Conservation (phyloP, 2,113 vertebrate species). For the Daubentonia madagascariensis region DNA sequence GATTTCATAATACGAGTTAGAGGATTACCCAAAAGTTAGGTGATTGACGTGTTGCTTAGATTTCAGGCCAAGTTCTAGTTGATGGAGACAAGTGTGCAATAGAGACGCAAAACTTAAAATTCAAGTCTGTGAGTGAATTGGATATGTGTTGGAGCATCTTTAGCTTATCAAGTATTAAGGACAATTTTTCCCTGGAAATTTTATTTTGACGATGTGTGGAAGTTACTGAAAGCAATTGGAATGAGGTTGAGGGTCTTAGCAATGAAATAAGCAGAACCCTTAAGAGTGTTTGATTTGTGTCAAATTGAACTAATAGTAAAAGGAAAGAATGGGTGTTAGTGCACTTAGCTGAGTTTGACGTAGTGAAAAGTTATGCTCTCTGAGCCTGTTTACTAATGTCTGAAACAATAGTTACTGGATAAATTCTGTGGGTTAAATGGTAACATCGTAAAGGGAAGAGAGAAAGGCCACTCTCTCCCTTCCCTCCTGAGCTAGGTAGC, state of each 20-base stretch:
- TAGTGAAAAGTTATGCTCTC: neutral
- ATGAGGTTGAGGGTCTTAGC: neutral
- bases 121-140: neutral
- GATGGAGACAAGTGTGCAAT: neutral
- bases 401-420: neutral
- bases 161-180: neutral
- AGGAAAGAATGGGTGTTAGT: neutral
- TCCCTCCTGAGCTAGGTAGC: too few relatives aligned
- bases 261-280: neutral
- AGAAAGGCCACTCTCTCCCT: neutral
- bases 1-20: neutral
- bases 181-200: neutral
- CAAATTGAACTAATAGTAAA: neutral
- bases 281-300: neutral
- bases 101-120: neutral
- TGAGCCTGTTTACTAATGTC: neutral
- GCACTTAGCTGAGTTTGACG: neutral
- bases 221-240: neutral
- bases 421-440: neutral
- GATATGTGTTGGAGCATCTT: neutral
- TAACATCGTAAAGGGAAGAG: neutral
- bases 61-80: neutral
- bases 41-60: neutral
- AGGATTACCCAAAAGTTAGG: neutral
- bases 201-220: neutral